Conservation (phyloP, 1,140 invertebrate genomes). For the Lordiphosa mommai region DNA sequence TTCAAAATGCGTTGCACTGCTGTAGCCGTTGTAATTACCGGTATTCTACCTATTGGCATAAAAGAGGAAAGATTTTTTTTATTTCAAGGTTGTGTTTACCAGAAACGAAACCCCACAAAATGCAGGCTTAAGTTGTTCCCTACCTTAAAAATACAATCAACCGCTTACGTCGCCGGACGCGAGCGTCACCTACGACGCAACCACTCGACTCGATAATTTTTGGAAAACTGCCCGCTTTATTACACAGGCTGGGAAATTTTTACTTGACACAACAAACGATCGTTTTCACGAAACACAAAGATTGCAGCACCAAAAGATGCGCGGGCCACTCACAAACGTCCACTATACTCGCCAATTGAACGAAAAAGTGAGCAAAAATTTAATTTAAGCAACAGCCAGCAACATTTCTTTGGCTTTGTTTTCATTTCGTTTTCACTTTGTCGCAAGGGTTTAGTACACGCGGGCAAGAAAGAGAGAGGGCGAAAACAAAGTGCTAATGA, state of each 20-base stretch:
- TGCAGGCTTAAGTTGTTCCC: slow-evolving; percentile 57
- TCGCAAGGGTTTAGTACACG: slow-evolving; percentile 20
- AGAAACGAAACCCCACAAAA: slow-evolving; percentile 12
- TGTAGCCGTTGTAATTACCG: slow-evolving; percentile 75
- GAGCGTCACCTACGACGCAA: slow-evolving; percentile 1
- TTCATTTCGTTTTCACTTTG: slow-evolving; percentile 43
- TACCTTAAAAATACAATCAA: not conserved
- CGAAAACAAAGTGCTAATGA: slow-evolving; percentile 17
- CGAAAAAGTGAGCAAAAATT: slow-evolving; percentile 60
- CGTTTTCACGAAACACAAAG: not conserved
- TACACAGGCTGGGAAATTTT: slow-evolving; percentile 9
- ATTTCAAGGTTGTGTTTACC: slow-evolving; percentile 32
- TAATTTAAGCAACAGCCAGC: slow-evolving; percentile 47
- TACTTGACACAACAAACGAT: slow-evolving; percentile 14
- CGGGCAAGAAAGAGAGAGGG: not conserved
- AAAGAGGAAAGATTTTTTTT: not conserved
- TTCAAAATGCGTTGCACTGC: slow-evolving; percentile 75
- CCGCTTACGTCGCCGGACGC: slow-evolving; percentile 18
- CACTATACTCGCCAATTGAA: slow-evolving; percentile 49
- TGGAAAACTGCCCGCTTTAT: slow-evolving; percentile 16
- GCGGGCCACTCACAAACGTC: slow-evolving; percentile 19
- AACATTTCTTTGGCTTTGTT: slow-evolving; percentile 75
- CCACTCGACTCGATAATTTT: slow-evolving; percentile 16
- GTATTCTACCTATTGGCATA: slow-evolving; percentile 29
- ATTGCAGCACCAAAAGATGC: not conserved